phyloP scores from a whole-genome alignment of 2,888 invertebrate species.

The Achlya flavicornis region DNA sequence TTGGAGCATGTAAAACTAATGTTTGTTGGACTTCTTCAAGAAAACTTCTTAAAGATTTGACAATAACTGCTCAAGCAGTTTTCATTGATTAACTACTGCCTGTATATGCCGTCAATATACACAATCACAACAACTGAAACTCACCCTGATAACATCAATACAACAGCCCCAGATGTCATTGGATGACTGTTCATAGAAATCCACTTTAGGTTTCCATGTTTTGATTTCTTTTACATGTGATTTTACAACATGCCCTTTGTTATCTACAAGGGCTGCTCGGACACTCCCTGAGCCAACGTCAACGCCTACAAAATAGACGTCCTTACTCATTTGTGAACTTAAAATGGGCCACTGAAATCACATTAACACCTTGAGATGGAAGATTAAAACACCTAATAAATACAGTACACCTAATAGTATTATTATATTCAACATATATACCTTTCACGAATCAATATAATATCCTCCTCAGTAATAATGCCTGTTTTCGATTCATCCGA shows the following conservation, averaged over 20 bases:
- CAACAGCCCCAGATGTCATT: slow-evolving; percentile 94
- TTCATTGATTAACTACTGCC: no score
- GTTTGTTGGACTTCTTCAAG: no score
- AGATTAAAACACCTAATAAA: no score
- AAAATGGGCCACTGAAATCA: background rate
- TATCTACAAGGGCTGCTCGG: slow-evolving; percentile 91
- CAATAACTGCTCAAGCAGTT: no score
- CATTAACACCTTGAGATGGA: background rate
- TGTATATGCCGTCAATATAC: no score
- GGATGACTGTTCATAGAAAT: slow-evolving; percentile 96
- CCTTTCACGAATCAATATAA: no score
- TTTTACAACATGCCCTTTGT: slow-evolving; percentile 86
- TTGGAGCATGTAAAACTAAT: no score
- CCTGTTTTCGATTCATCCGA: background rate
- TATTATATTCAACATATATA: no score
- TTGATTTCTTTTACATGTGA: slow-evolving; percentile 86
- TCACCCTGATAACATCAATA: slow-evolving; percentile 89
- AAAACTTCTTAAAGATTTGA: no score
- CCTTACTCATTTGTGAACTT: slow-evolving; percentile 38
- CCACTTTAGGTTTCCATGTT: slow-evolving; percentile 90
- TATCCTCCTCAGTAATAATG: no score
- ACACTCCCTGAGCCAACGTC: slow-evolving; percentile 97
- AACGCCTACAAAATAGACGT: slow-evolving; percentile 90
- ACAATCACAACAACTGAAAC: slow-evolving; percentile 11
- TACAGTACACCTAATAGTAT: background rate